Base-by-base conservation (phyloP, 2,888 invertebrate genomes). In the Epinotia ramella region DNA sequence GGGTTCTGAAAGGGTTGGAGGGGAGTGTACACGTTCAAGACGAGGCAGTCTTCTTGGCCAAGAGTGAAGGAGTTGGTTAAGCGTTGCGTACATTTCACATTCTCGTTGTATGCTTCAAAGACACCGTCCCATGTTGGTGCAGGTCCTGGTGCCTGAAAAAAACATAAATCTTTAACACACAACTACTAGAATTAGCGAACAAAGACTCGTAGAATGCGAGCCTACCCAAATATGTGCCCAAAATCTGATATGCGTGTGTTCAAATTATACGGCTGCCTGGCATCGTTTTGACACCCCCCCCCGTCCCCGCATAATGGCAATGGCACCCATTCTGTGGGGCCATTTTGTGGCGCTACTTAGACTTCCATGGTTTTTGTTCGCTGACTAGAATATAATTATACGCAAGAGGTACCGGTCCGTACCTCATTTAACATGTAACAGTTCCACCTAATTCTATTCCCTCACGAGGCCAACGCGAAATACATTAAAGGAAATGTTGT, bases 21-120 rank as follows among this genome's bases (percentile, higher is more conserved):
- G 0, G 94, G 94, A 0, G 90, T 88, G 80, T 92, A 93, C 0
- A 94, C 82, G 78, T 94, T 94, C 0, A 93, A 80, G 0, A 86
- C 87, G 72, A 94, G 88, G 73, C 94, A 94, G 79, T 94, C 88
- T 76, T 93, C 93, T 53, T 78, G 82, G 2, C 93, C 94, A 0
- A 84, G 78, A 13, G 91, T 81, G 16, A 76, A 81, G 24, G 80
- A 84, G 33, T 77, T 80, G n/a, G 82, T 80, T 79, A 89, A 89
- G 46, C 93, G 84, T 79, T 94, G 94, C 1, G 85, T 83, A 77
- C 94, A 94, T 77, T 90, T 85, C 44, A 90, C 79, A 77, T 93
- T 82, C 76, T 93, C 92, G 69, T 92, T 82, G 70, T 81, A 77
- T 0, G 91, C 92, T 13, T 91, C 84, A 62, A 85, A 83, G 0